These are phyloP conservation scores for Nasonia oneida DNA, from an alignment of 2,888 invertebrate species.

Conservation along the genomic window DNA sequence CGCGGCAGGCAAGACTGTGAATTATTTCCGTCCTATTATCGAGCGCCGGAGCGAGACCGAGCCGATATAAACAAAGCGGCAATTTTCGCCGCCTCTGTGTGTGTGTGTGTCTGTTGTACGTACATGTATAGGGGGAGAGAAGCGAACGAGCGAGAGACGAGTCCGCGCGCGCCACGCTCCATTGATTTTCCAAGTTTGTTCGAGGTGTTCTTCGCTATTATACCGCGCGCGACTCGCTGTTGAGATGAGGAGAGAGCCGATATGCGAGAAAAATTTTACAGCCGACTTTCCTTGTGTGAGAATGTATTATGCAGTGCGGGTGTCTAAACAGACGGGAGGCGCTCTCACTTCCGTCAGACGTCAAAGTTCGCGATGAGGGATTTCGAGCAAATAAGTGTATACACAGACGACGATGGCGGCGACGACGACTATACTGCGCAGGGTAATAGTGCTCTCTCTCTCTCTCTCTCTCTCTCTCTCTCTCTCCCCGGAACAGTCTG, in stretches of 20 bases:
- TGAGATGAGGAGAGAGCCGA: neutral
- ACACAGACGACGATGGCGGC: neutral
- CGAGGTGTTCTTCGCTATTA: neutral
- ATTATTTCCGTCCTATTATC: constrained; percentile 66
- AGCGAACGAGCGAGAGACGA: constrained; percentile 25
- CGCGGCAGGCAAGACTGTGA: constrained; percentile 39
- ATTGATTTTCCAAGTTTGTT: constrained; percentile 55
- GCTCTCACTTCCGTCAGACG: neutral
- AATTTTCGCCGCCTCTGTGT: constrained; percentile 26
- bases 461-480: neutral
- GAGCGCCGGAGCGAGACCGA: constrained; percentile 15
- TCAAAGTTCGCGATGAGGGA: neutral
- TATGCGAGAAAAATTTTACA: neutral
- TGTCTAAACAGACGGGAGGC: neutral
- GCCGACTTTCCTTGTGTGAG: neutral
- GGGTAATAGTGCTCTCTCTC: too few species aligned
- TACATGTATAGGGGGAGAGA: neutral
- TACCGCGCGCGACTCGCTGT: neutral
- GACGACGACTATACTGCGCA: neutral
- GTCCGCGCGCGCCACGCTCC: constrained; percentile 26
- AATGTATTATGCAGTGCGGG: neutral
- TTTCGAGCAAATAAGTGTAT: neutral
- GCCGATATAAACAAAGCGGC: constrained; percentile 55
- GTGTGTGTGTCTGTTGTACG: neutral
- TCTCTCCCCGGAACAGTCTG: neutral